Conservation (phyloP, 2,888 invertebrate genomes). For the Synergus umbraculus region DNA sequence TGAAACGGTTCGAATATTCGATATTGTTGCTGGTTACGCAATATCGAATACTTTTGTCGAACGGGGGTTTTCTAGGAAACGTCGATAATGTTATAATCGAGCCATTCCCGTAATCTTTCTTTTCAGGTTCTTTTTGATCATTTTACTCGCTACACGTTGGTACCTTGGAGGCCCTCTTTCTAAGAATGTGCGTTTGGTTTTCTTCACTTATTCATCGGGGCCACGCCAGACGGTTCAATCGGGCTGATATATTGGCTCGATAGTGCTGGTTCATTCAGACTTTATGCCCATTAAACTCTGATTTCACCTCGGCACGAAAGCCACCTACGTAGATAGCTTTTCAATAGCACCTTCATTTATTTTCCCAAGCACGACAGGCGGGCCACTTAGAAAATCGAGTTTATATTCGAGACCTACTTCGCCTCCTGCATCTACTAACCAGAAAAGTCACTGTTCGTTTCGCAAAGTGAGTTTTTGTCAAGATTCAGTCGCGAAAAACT, state of each 20-base stretch:
- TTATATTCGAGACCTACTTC: slow-evolving; percentile 50
- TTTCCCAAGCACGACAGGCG: slow-evolving; percentile 55
- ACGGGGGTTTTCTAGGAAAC: background rate
- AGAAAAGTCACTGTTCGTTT: slow-evolving; percentile 41
- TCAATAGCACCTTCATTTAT: slow-evolving; percentile 67
- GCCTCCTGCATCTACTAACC: slow-evolving; percentile 33
- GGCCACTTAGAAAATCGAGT: slow-evolving; percentile 54
- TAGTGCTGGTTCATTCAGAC: slow-evolving; percentile 63
- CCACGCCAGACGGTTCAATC: slow-evolving; percentile 53
- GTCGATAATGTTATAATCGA: slow-evolving; percentile 18
- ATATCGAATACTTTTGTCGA: background rate
- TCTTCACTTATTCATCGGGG: slow-evolving; percentile 55
- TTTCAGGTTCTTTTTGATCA: slow-evolving; percentile 32
- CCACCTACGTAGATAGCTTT: slow-evolving; percentile 64
- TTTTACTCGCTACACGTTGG: slow-evolving; percentile 10
- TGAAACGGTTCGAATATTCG: too few relatives aligned
- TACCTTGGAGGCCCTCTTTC: slow-evolving; percentile 4
- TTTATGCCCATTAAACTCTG: slow-evolving; percentile 69
- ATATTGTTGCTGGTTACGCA: background rate
- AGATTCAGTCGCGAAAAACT: background rate
- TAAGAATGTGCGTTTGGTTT: slow-evolving; percentile 50
- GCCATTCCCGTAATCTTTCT: slow-evolving; percentile 25
- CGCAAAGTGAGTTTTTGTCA: slow-evolving; percentile 23
- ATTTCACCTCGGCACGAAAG: slow-evolving; percentile 63
- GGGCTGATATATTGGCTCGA: slow-evolving; percentile 64